Conservation (phyloP, 1,140 invertebrate species). For the Macrobrachium nipponense region DNA sequence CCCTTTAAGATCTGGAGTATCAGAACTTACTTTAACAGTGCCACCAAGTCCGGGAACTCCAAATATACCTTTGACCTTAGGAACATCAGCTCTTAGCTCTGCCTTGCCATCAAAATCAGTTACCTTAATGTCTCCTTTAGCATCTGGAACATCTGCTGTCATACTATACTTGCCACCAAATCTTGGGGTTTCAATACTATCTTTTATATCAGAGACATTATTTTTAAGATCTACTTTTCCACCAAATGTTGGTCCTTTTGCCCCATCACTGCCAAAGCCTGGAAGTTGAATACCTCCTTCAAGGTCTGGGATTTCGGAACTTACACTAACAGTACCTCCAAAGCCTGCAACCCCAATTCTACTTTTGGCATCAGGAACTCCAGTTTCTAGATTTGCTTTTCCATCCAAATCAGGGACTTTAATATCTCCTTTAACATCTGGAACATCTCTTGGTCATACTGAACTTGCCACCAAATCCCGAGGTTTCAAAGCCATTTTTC, state of each 20-base stretch:
- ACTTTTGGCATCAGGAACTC: background rate
- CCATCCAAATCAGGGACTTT: background rate
- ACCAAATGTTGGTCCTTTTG: constrained; percentile 16
- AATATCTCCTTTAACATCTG: background rate
- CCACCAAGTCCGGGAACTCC: background rate
- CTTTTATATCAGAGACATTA: constrained; percentile 15
- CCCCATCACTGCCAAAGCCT: background rate
- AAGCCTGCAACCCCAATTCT: background rate
- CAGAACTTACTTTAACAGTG: background rate
- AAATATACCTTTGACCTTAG: background rate
- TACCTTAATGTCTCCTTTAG: background rate
- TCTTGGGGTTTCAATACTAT: background rate
- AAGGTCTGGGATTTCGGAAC: no score
- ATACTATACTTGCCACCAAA: background rate
- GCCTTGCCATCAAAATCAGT: background rate
- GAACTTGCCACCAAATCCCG: constrained; percentile 21
- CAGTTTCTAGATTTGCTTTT: background rate
- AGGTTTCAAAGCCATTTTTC: background rate
- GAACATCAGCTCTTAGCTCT: background rate
- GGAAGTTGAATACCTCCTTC: background rate
- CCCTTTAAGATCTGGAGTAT: background rate
- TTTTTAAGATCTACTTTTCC: constrained; percentile 16
- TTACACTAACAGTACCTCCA: background rate
- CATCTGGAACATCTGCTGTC: background rate
- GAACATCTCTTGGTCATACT: background rate